Conservation (phyloP, 2,888 invertebrate genomes). For the Acleris emargana region DNA sequence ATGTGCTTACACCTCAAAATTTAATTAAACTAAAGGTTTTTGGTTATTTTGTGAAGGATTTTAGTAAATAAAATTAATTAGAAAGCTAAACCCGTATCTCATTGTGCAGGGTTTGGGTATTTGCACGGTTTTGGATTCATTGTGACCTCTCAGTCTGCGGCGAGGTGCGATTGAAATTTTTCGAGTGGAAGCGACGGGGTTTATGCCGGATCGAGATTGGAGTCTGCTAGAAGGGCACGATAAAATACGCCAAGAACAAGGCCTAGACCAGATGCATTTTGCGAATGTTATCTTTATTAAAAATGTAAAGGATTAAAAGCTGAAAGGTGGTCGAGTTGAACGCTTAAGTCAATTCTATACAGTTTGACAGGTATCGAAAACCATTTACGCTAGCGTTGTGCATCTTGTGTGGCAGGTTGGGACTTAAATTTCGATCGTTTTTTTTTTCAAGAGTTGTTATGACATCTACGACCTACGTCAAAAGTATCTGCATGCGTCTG, state of each 20-base stretch:
- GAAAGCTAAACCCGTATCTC: constrained; percentile 62
- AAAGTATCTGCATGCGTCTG: no score
- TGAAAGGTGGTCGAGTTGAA: no score
- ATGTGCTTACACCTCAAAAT: constrained; percentile 3
- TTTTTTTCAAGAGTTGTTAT: no score
- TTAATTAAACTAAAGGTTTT: constrained; percentile 20
- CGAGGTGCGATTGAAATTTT: constrained; percentile 78
- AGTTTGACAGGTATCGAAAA: no score
- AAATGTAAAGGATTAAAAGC: no score
- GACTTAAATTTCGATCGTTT: no score
- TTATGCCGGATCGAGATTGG: constrained; percentile 47
- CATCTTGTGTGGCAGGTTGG: no score
- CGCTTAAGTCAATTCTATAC: no score
- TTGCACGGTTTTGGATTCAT: constrained; percentile 74
- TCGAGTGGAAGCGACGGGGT: constrained; percentile 80
- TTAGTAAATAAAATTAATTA: constrained; percentile 57
- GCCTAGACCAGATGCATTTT: neutral
- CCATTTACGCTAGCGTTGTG: no score
- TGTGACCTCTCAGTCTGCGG: constrained; percentile 64
- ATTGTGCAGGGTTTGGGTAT: constrained; percentile 60
- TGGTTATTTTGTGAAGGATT: constrained; percentile 16
- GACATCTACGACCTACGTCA: no score
- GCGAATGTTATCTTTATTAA: no score
- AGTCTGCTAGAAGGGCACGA: constrained; percentile 43
- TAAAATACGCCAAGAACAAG: neutral